phyloP scores from a whole-genome alignment of 2,797 vertebrate species.

The Phaenicophaeus curvirostris region DNA sequence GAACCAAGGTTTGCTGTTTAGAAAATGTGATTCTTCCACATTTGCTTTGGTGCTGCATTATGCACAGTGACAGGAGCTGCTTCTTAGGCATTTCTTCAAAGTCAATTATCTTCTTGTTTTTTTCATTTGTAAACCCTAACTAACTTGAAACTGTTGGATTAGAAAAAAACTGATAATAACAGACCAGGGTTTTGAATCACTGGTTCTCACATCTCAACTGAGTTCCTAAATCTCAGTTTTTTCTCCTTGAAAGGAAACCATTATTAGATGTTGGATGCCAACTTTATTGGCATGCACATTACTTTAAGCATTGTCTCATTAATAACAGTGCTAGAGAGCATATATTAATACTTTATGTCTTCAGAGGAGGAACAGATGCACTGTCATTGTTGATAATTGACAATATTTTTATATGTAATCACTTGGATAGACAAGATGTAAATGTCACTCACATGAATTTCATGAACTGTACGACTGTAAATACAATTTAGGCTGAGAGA shows the following conservation, averaged over 20 bases:
- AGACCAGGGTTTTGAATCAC: not conserved
- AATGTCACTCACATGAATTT: not conserved
- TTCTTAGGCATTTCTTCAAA: not conserved
- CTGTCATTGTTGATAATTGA: not conserved
- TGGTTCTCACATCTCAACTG: not conserved
- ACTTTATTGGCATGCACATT: not conserved
- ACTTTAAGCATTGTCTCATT: not conserved
- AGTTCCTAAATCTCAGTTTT: not conserved
- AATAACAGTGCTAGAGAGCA: not conserved
- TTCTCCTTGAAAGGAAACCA: not conserved
- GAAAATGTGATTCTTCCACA: not conserved
- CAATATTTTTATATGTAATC: not conserved
- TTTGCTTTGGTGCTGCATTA: not conserved
- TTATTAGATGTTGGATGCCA: not conserved
- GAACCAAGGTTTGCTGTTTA: not conserved
- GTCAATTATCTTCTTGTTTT: accelerated
- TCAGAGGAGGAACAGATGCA: not conserved
- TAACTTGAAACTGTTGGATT: not conserved
- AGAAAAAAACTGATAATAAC: not conserved
- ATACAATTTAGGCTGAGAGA: not conserved
- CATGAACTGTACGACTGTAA: not conserved
- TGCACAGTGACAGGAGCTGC: not conserved
- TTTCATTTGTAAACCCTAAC: not conserved
- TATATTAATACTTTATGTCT: not conserved
- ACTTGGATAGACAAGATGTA: not conserved